These are phyloP conservation scores for Cheilosia scutellata DNA, from an alignment of 2,888 invertebrate species.

Conservation along the genomic window DNA sequence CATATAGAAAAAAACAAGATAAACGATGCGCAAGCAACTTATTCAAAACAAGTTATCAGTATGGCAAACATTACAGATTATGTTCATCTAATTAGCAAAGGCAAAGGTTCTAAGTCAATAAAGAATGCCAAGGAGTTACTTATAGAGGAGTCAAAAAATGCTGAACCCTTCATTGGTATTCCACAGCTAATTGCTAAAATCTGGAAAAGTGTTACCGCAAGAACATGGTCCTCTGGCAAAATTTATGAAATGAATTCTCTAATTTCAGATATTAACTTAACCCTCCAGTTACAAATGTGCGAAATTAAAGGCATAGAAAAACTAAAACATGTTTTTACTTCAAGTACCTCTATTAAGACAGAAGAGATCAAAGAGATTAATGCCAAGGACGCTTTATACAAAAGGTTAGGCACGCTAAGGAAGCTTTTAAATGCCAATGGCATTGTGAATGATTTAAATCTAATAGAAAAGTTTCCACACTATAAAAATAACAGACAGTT, in stretches of 20 bases:
- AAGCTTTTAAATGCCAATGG: neutral
- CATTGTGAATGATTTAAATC: neutral
- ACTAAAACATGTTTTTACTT: neutral
- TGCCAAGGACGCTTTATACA: neutral
- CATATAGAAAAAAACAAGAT: neutral
- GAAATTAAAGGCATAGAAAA: neutral
- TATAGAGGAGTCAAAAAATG: neutral
- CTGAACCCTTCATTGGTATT: neutral
- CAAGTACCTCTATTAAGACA: neutral
- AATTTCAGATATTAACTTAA: neutral
- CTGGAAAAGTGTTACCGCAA: neutral
- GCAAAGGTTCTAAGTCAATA: neutral
- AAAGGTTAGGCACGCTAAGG: slow-evolving; percentile 1
- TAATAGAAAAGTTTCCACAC: neutral
- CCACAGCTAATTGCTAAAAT: neutral
- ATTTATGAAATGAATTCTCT: neutral
- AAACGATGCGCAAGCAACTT: neutral
- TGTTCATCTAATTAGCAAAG: neutral
- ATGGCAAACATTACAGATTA: neutral
- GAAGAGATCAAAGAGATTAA: neutral
- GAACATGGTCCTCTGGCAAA: neutral
- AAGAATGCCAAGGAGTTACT: neutral
- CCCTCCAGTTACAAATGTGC: neutral
- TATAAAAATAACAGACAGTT: slow-evolving; percentile 57
- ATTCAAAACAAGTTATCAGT: neutral